phyloP scores from a whole-genome alignment of 92 coral and sea anemone genomes.

The Galaxea fascicularis region DNA sequence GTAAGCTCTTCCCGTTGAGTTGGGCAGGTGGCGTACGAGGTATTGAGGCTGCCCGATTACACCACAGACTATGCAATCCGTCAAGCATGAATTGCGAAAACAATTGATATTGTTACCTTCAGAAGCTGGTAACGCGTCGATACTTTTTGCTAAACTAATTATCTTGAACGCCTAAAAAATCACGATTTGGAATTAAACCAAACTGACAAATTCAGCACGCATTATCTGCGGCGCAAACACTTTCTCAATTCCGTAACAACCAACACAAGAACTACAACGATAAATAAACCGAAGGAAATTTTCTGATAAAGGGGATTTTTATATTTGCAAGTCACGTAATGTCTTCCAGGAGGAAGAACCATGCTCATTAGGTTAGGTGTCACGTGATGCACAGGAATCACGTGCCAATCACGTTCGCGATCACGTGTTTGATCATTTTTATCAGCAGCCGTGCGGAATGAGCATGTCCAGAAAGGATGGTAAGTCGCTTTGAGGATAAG shows the following conservation, averaged over 20 bases:
- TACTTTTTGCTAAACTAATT: too few species aligned
- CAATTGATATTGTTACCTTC: too few species aligned
- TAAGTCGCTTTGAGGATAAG: constrained; percentile 82
- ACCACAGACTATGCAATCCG: too few species aligned
- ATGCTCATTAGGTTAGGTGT: constrained; percentile 86
- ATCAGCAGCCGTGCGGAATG: constrained; percentile 22
- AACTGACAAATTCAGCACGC: background rate
- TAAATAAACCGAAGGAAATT: constrained; percentile 66
- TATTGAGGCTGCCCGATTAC: too few species aligned
- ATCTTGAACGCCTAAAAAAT: too few species aligned
- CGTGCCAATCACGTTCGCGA: constrained; percentile 64
- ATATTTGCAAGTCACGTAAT: constrained; percentile 71
- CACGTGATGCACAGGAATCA: constrained; percentile 67
- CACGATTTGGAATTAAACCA: background rate
- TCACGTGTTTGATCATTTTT: constrained; percentile 35
- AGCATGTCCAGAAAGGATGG: constrained; percentile 85
- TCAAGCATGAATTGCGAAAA: too few species aligned
- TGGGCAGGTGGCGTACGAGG: too few species aligned
- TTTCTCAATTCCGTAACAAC: constrained; percentile 12
- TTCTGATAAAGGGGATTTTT: constrained; percentile 83
- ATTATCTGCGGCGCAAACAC: background rate
- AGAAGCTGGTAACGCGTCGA: too few species aligned
- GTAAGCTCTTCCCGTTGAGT: too few species aligned
- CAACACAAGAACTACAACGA: constrained; percentile 29
- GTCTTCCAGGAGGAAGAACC: constrained; percentile 73